phyloP scores from a whole-genome alignment of 2,797 vertebrate genomes.

The Schizopygopsis pylzovi region DNA sequence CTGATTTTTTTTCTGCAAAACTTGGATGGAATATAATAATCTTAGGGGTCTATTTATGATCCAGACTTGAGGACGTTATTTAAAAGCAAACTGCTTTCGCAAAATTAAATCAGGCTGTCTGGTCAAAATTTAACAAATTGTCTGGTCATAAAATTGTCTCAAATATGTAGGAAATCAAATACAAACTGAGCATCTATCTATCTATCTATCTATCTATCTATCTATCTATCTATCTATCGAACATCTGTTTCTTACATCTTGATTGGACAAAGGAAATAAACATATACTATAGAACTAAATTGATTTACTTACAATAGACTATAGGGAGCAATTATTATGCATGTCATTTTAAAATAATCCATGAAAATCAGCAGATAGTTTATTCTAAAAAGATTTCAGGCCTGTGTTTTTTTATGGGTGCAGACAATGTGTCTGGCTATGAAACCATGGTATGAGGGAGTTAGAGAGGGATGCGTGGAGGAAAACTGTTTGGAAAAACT shows the following conservation, averaged over 20 bases:
- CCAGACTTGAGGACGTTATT: background rate
- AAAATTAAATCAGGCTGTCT: background rate
- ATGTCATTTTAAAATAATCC: background rate
- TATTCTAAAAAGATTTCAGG: background rate
- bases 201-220: background rate
- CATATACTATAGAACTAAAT: background rate
- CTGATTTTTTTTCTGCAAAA: background rate
- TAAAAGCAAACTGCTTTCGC: background rate
- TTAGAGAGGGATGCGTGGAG: conserved; percentile 3
- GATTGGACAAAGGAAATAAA: background rate
- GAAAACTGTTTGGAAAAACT: conserved; percentile 59
- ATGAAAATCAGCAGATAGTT: background rate
- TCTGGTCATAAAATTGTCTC: background rate
- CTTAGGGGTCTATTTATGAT: background rate
- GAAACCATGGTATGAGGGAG: background rate
- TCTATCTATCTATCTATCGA: background rate
- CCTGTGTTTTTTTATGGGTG: background rate
- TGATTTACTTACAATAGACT: background rate
- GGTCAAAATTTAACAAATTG: background rate
- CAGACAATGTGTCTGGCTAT: background rate
- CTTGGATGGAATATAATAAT: background rate
- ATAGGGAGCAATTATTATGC: background rate
- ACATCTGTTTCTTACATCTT: background rate
- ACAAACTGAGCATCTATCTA: background rate
- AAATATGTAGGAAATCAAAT: background rate